These are phyloP conservation scores for Danaus plexippus DNA, from an alignment of 1,140 invertebrate species.

Conservation along the genomic window DNA sequence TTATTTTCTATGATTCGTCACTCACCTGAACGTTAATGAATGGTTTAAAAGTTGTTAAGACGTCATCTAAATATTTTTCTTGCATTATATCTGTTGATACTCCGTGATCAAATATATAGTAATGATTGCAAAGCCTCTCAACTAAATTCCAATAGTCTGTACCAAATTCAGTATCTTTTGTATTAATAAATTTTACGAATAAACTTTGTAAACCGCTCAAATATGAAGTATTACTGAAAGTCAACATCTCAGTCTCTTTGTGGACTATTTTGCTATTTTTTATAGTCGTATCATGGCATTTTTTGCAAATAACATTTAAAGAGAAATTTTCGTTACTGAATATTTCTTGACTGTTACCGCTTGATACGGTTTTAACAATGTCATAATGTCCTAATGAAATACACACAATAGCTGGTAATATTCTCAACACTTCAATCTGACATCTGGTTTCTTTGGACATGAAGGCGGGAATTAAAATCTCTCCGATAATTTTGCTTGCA, in stretches of 20 bases:
- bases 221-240: constrained; percentile 28
- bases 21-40: constrained; percentile 42
- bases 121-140: constrained; percentile 47
- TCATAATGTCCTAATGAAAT: constrained; percentile 40
- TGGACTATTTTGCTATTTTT: constrained; percentile 22
- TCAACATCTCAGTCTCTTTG: constrained; percentile 23
- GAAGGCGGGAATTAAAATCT: constrained; percentile 49
- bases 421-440: constrained; percentile 34
- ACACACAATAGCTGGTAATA: constrained; percentile 42
- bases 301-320: constrained; percentile 40
- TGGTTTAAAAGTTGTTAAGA: constrained; percentile 39
- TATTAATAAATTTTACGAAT: constrained; percentile 58
- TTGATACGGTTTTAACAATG: constrained; percentile 25
- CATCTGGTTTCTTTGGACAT: constrained; percentile 38
- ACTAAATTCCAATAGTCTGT: constrained; percentile 49
- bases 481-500: constrained; percentile 50
- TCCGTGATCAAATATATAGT: constrained; percentile 50
- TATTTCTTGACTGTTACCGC: constrained; percentile 30
- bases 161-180: constrained; percentile 36
- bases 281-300: constrained; percentile 36
- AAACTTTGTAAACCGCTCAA: constrained; percentile 36
- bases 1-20: background rate
- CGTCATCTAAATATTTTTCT: constrained; percentile 38
- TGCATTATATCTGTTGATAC: constrained; percentile 38
- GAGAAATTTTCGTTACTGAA: constrained; percentile 31